Conservation (phyloP, 1,140 invertebrate genomes). For the Sarcophaga peregrina region DNA sequence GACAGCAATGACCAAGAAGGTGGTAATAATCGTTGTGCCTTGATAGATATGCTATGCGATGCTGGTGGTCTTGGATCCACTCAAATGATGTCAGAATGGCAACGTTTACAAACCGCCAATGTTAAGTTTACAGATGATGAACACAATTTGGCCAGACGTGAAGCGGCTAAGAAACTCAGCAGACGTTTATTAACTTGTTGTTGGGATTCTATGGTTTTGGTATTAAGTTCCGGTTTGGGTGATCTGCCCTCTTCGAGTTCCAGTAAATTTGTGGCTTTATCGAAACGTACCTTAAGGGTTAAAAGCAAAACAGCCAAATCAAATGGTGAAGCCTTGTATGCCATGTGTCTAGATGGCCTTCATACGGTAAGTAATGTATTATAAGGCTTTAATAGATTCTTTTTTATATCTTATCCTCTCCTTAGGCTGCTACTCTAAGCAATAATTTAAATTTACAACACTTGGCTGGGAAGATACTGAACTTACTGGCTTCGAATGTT, state of each 20-base stretch:
- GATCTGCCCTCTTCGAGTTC: constrained; percentile 69
- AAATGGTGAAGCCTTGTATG: constrained; percentile 79
- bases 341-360: constrained; percentile 85
- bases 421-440: constrained; percentile 77
- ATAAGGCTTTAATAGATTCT: neutral
- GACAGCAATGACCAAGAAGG: constrained; percentile 54
- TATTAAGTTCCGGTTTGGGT: constrained; percentile 81
- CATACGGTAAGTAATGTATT: constrained; percentile 76
- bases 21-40: constrained; percentile 55
- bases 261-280: constrained; percentile 69
- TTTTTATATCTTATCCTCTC: constrained; percentile 48
- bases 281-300: constrained; percentile 69
- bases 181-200: constrained; percentile 84
- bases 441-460: constrained; percentile 83
- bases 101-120: constrained; percentile 78
- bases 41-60: constrained; percentile 71
- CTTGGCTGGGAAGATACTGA: constrained; percentile 66
- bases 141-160: constrained; percentile 69
- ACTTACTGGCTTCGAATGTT: constrained; percentile 63
- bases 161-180: constrained; percentile 76
- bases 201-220: constrained; percentile 91
- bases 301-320: constrained; percentile 71
- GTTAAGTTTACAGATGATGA: constrained; percentile 74
- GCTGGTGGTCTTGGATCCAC: constrained; percentile 83
- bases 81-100: constrained; percentile 86